Evolutionary conservation across 2,113 vertebrate genomes (phyloP), one percentile per base, ranked within the genome.

Genomic region (Thamnophis sirtalis): DNA sequence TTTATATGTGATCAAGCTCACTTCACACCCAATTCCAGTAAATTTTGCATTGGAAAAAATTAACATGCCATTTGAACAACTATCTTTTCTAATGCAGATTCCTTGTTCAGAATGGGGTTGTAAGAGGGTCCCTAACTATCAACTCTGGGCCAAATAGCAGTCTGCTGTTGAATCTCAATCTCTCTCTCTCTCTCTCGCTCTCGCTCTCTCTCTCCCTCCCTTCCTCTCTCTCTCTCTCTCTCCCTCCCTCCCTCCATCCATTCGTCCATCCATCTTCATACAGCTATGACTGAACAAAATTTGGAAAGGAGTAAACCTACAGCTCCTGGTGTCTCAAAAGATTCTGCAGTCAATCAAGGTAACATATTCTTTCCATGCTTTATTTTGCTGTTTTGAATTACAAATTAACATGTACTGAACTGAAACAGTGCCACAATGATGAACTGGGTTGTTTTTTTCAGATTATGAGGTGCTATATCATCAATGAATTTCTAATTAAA

Each of bases 331-430:
- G 22, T 26, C 0, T 85, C 95, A 92, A 87, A 95, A 87, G 91
- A 91, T 53, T 92, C 93, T 92, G 91, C 94, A 51, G 9, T 54
- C 28, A 94, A 89, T 90, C 54, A 93, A 86, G 96, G 97, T 96
- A 95, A 95, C 17, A 89, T 33, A 92, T 43, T 60, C 26, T 53
- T 94, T 21, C 51, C 43, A 4, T 43, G 48, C n/a, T 88, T 68
- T 2, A 3, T 73, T n/a, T 73, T 91, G 17, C 26, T 55, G 2
- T 3, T 0, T 7, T 92, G 92, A 87, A 53, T 63, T 92, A 73
- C 2, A 84, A 50, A 24, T 73, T 43, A 90, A 5, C 49, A 80
- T 93, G 9, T 0, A n/a, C 90, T 93, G 2, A 86, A 94, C 93
- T 56, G 54, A 53, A 9, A 89, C 93, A 84, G 85, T 92, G 55